These are phyloP conservation scores for Phalacrocorax aristotelis DNA, from an alignment of 2,113 vertebrate species.

Conservation along the genomic window DNA sequence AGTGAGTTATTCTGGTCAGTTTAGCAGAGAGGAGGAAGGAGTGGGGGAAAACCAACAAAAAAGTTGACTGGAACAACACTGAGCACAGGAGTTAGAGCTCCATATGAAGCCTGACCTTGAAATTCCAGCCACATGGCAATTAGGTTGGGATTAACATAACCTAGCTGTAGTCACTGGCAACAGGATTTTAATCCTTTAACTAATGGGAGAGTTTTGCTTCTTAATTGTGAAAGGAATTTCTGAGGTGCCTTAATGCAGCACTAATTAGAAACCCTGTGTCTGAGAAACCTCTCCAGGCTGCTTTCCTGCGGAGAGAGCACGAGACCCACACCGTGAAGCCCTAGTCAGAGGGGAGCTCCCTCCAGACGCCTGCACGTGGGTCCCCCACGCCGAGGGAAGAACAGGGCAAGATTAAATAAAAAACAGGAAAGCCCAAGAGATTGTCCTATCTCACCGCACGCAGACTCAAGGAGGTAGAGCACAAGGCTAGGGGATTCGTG, in stretches of 20 bases:
- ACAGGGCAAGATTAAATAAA: background rate
- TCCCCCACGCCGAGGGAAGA: background rate
- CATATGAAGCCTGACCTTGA: constrained; percentile 28
- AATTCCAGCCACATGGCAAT: constrained; percentile 27
- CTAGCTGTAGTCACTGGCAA: constrained; percentile 12
- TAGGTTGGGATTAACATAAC: constrained; percentile 48
- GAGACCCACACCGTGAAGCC: background rate
- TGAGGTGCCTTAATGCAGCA: constrained; percentile 4
- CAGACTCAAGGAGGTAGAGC: background rate
- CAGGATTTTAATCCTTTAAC: constrained; percentile 31
- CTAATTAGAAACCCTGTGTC: background rate
- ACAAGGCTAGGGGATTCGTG: background rate
- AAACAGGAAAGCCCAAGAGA: background rate
- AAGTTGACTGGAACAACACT: background rate
- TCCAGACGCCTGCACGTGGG: background rate
- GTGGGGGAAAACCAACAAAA: background rate
- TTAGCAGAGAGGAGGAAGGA: background rate
- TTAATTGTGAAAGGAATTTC: background rate
- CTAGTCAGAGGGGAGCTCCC: background rate
- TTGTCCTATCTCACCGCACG: fast-evolving
- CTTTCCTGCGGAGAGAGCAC: background rate
- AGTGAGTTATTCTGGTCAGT: background rate
- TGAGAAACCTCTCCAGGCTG: background rate
- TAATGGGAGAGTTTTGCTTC: constrained; percentile 20
- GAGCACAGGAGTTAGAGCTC: background rate